Evolutionary conservation across 2,113 vertebrate species (phyloP).

Genomic region (Oxyura jamaicensis): DNA sequence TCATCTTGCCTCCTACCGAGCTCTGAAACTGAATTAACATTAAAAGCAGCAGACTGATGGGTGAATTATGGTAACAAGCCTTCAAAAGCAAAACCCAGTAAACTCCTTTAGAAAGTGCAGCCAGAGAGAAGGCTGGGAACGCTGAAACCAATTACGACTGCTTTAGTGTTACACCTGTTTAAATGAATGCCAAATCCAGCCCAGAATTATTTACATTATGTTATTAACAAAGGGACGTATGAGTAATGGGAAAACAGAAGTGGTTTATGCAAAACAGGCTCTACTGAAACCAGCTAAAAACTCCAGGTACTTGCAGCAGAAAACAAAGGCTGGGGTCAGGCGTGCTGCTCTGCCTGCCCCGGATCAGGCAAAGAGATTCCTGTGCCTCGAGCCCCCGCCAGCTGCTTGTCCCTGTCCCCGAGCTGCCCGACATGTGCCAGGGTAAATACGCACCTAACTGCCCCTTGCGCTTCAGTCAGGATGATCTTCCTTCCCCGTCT

Average conservation of each 20-base stretch:
- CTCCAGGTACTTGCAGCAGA: not conserved
- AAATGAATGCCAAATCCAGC: conserved; percentile 54
- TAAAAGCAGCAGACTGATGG: conserved; percentile 14
- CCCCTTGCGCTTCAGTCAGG: not conserved
- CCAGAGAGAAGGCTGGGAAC: conserved; percentile 29
- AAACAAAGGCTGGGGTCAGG: not conserved
- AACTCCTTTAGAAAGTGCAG: conserved; percentile 37
- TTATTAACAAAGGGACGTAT: conserved; percentile 48
- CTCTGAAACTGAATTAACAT: conserved; percentile 9
- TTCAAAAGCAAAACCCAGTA: conserved; percentile 26
- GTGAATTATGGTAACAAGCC: conserved; percentile 18
- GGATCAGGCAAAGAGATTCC: fast-evolving
- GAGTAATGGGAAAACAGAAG: conserved; percentile 62
- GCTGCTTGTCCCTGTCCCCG: not conserved
- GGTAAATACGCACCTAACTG: not conserved
- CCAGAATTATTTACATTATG: conserved; percentile 52
- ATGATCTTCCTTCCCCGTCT: not conserved
- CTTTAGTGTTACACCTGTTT: conserved; percentile 56
- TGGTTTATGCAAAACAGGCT: conserved; percentile 46
- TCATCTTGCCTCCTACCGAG: not conserved
- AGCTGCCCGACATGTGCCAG: not conserved
- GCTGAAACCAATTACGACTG: conserved; percentile 17
- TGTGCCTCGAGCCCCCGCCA: not conserved
- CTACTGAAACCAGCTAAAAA: conserved; percentile 13
- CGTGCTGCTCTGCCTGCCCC: not conserved